Evolutionary conservation across 2,113 vertebrate species (phyloP).

Genomic region (Saccopteryx leptura): DNA sequence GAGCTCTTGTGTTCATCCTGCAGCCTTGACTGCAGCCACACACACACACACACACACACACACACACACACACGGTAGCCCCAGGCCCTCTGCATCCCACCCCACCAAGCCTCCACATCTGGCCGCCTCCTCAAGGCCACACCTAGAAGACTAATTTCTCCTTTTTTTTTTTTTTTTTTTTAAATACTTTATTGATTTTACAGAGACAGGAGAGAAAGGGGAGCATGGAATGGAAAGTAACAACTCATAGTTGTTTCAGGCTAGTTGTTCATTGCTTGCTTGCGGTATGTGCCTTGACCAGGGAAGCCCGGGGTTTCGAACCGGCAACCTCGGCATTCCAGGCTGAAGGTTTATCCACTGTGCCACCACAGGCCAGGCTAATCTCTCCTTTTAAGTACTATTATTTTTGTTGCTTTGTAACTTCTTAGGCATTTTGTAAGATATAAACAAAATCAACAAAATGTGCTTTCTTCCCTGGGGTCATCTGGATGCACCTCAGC

Average conservation of each 20-base stretch:
- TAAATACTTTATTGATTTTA: too few relatives aligned
- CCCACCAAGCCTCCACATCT: neutral
- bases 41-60: neutral
- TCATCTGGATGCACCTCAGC: rapidly evolving
- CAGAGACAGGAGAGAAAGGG: too few relatives aligned
- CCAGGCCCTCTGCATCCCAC: neutral
- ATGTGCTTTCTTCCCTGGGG: neutral
- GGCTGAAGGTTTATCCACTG: too few relatives aligned
- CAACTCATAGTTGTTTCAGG: too few relatives aligned
- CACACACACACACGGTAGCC: neutral
- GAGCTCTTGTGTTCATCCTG: neutral
- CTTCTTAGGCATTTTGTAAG: neutral
- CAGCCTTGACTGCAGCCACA: neutral
- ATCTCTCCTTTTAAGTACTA: neutral
- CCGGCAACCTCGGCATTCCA: too few relatives aligned
- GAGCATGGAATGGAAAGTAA: too few relatives aligned
- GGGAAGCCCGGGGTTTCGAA: too few relatives aligned
- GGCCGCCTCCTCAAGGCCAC: neutral
- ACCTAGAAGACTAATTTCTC: neutral
- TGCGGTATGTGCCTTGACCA: too few relatives aligned
- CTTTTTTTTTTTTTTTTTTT: too few relatives aligned
- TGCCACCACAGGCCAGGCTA: too few relatives aligned
- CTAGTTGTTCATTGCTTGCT: too few relatives aligned
- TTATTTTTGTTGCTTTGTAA: neutral
- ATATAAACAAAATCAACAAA: neutral